Base-by-base conservation (phyloP, 1,140 invertebrate species). In the Antheraea mylitta region DNA sequence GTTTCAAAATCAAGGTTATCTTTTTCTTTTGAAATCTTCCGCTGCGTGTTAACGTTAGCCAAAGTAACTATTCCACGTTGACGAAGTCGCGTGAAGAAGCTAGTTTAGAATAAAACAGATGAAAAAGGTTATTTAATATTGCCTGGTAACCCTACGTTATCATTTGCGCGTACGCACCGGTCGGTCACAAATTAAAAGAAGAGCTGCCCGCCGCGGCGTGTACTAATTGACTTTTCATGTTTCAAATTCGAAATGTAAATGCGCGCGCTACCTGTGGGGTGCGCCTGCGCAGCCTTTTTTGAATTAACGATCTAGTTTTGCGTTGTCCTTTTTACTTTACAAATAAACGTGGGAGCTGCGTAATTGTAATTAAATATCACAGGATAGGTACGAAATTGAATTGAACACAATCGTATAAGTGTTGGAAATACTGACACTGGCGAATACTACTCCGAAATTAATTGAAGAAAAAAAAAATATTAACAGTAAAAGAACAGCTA, bases 191-290 rank as follows among this genome's bases (percentile, higher is more conserved):
- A 85, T 86, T 85, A 82, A 81, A 86, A 75, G 81, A 82, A 80
- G 82, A 81, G 80, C 77, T 78, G 69, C 72, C 74, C 76, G 66
- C 73, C 72, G 67, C 66, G 30, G 48, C 60, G 69, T 70, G 70
- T 70, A 76, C 87, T 89, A 89, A 89, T 89, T 89, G 87, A 89
- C 79, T 89, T 89, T 85, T 86, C 84, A 82, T 89, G 87, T 89
- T 75, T 60, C 45, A 67, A 77, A 77, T 77, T 77, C 76, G 73
- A 18, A 77, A 77, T 80, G 80, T 82, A 77, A 82, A 84, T 74
- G 69, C 18, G 60, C n/a, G 60, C 74, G 70, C 76, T 78, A 77
- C 75, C 73, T 76, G 76, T 73, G 76, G 45, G 75, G 75, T 67
- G 73, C 72, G 72, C 73, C 75, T n/a, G 45, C 11, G 72, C 78